These are phyloP conservation scores for Corbicula japonica DNA, from an alignment of 2,888 invertebrate genomes.

Conservation along the genomic window DNA sequence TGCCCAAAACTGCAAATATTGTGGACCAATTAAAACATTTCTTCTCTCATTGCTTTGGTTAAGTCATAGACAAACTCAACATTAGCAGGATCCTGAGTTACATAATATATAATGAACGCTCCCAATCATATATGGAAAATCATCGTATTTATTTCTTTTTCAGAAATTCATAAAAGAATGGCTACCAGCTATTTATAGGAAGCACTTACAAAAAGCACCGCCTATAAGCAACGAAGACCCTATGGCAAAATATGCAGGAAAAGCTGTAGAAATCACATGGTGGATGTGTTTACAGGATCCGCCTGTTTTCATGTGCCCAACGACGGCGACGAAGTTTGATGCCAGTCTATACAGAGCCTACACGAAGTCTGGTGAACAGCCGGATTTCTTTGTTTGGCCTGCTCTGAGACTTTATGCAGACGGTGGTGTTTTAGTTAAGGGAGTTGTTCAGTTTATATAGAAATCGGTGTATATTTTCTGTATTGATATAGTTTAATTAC, in stretches of 20 bases:
- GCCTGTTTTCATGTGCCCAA: slow-evolving; percentile 17
- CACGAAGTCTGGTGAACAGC: background rate
- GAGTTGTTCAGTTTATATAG: background rate
- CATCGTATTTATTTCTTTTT: background rate
- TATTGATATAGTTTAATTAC: too few species aligned
- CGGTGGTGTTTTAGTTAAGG: slow-evolving; percentile 9
- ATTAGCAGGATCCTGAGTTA: background rate
- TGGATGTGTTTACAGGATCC: slow-evolving; percentile 55
- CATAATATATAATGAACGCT: background rate
- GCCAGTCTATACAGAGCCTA: background rate
- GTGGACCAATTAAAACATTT: too few species aligned
- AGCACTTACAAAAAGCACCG: background rate
- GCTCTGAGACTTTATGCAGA: slow-evolving; percentile 14
- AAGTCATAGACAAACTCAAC: too few species aligned
- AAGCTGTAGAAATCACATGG: slow-evolving; percentile 29
- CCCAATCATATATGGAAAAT: background rate
- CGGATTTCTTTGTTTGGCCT: slow-evolving; percentile 15
- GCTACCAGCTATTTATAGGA: background rate
- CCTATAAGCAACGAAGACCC: background rate
- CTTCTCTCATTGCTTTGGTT: too few species aligned
- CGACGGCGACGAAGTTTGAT: slow-evolving; percentile 15
- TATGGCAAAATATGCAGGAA: background rate
- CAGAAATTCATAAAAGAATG: background rate
- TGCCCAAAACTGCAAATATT: too few species aligned
- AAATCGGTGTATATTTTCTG: too few species aligned